Percentiles rank a stretch among this genome's conserved stretches.
Conservation (phyloP, 1,140 invertebrate species). For the Grapholita molesta region DNA sequence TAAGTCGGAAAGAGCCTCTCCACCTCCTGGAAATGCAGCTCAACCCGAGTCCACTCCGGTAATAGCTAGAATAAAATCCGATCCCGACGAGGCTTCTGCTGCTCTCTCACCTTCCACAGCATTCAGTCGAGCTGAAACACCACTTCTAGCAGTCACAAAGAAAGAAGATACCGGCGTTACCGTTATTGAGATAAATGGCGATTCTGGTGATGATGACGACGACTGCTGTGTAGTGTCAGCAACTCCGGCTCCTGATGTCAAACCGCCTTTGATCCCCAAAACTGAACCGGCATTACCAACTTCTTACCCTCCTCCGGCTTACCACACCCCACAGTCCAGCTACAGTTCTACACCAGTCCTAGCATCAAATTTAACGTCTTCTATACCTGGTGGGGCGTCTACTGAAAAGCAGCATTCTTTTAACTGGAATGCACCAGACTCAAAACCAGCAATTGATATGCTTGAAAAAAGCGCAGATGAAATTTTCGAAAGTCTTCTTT, state of each 20-base stretch:
- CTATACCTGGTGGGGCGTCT: constrained; percentile 31
- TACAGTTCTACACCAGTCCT: constrained; percentile 35
- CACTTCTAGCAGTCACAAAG: constrained; percentile 54
- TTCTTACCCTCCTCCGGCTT: constrained; percentile 39
- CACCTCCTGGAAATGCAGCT: constrained; percentile 33
- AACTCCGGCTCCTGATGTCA: constrained; percentile 62
- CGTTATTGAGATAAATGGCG: constrained; percentile 70
- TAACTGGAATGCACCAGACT: constrained; percentile 68
- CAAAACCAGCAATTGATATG: constrained; percentile 60
- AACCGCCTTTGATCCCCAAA: constrained; percentile 51
- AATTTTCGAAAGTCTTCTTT: constrained; percentile 65
- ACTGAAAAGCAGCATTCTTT: constrained; percentile 66
- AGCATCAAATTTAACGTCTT: constrained; percentile 36
- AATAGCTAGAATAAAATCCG: constrained; percentile 54
- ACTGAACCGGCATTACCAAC: constrained; percentile 37
- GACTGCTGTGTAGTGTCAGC: constrained; percentile 71
- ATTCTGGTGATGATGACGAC: constrained; percentile 71
- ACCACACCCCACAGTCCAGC: constrained; percentile 39
- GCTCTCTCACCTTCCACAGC: background rate
- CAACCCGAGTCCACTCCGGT: constrained; percentile 43
- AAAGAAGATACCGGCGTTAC: constrained; percentile 49
- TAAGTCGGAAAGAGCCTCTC: constrained; percentile 59
- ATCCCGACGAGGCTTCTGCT: constrained; percentile 35
- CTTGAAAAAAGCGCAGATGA: constrained; percentile 69
- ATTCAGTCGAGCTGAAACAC: constrained; percentile 15